These are phyloP conservation scores for Stichodactyla mertensii DNA, from an alignment of 64 coral and sea anemone genomes.

Conservation along the genomic window DNA sequence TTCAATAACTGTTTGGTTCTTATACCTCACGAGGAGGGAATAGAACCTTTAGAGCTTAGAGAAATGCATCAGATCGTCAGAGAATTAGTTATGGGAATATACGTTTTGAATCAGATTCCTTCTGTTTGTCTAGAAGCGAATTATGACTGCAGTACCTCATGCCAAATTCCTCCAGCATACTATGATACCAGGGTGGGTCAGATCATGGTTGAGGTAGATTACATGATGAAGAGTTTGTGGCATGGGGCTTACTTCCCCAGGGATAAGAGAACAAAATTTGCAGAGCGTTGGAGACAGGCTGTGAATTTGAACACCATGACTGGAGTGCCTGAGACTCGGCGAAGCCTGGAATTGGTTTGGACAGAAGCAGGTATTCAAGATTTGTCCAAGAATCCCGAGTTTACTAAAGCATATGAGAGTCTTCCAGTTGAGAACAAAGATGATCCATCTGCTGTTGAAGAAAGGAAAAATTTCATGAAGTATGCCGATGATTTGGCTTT, in stretches of 20 bases:
- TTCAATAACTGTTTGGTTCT: conserved; percentile 79
- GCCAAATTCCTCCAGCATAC: conserved; percentile 93
- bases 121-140: conserved; percentile 90
- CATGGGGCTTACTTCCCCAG: conserved; percentile 98
- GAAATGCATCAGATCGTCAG: conserved; percentile 98
- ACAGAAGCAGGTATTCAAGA: conserved; percentile 93
- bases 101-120: conserved; percentile 84
- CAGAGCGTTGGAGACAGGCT: conserved; percentile 92
- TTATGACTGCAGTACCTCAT: conserved; percentile 86
- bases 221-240: conserved; percentile 99
- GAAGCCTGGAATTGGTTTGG: conserved; percentile 88
- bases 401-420: conserved; percentile 56
- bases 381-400: conserved; percentile 68
- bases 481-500: conserved; percentile 83
- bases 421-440: conserved; percentile 69
- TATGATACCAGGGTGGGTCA: conserved; percentile 91
- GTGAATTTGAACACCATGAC: conserved; percentile 96
- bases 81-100: conserved; percentile 88
- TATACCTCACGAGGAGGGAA: conserved; percentile 69
- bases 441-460: conserved; percentile 61
- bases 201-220: conserved; percentile 85
- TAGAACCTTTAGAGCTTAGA: conserved; percentile 77
- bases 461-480: conserved; percentile 74
- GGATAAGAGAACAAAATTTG: conserved; percentile 95
- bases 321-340: conserved; percentile 79